phyloP scores from a whole-genome alignment of 2,888 invertebrate genomes.

The Sinopyrophorus schimmeli region DNA sequence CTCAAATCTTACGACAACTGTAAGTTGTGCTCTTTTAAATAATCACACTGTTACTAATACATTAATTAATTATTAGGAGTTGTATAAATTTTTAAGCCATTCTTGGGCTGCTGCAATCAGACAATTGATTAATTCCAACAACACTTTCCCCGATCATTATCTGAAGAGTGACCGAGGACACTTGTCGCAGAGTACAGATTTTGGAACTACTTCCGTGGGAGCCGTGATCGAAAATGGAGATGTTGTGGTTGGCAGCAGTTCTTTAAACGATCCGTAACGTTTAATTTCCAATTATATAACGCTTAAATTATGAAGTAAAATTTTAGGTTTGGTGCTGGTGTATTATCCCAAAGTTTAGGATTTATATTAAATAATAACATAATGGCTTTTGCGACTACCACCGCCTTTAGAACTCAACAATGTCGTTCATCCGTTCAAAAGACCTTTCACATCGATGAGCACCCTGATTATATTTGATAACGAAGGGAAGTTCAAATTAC shows the following conservation, averaged over 20 bases:
- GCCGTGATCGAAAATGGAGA: constrained; percentile 63
- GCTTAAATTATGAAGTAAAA: neutral
- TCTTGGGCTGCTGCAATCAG: neutral
- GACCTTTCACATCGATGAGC: neutral
- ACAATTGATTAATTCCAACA: neutral
- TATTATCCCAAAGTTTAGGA: constrained; percentile 1
- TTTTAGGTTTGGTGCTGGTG: constrained; percentile 1
- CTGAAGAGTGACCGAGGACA: no score
- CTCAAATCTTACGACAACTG: no score
- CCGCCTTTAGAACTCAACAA: neutral
- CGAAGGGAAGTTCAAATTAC: neutral
- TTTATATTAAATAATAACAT: constrained; percentile 5
- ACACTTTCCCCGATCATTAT: neutral
- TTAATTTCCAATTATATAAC: constrained; percentile 33
- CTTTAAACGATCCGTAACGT: constrained; percentile 66
- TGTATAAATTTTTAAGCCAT: constrained; percentile 1
- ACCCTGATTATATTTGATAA: constrained; percentile 2
- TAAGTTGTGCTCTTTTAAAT: neutral
- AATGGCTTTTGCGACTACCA: neutral
- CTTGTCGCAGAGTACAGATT: constrained; percentile 46
- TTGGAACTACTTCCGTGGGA: constrained; percentile 67
- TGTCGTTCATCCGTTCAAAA: neutral
- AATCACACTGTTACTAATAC: neutral
- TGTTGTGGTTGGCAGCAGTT: constrained; percentile 66
- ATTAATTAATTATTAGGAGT: neutral